Base-by-base conservation (phyloP, 2,797 vertebrate species). In the Pseudotriccus pelzelni region DNA sequence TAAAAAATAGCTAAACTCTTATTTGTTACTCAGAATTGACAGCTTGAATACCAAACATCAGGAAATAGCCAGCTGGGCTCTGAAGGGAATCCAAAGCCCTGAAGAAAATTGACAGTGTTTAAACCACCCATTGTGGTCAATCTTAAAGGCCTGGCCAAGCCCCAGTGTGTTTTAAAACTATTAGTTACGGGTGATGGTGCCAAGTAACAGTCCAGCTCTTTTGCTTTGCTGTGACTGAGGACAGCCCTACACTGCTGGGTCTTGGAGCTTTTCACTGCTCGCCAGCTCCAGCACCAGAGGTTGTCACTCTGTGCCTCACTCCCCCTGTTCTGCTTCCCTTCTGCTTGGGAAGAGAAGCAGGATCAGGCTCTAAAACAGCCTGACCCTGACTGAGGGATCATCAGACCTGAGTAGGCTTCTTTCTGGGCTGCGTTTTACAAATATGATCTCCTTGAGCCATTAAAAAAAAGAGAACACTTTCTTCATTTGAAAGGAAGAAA, bases 281-380 rank as follows among this genome's bases (percentile, higher is more conserved):
- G 6, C 25, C 27, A 62, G 34, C 25, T 46, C 12, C 24, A 19
- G 10, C 10, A n/a, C 10, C 6, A 9, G 25, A 66, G 6, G 1
- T 9, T 66, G 19, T 46, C 24, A 17, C 17, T 69, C n/a, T 32
- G 18, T 41, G 41, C 23, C 34, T 58, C 0, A 0, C 1, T 41
- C 5, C 7, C 5, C 12, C 39, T 2, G 0, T 60, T 37, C 3
- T 2, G 0, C 12, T 79, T 60, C 23, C 25, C 25, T 1, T 2
- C 25, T 1, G 2, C 36, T 64, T 30, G 18, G 16, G 15, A 58
- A 30, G 14, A 46, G 28, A 62, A 63, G 10, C 17, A 73, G n/a
- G n/a, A 58, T 79, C 50, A 46, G 24, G 41, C 6, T 24, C 30
- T 46, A 11, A 55, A 89, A 8, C 23, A 63, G 23, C 37, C 25